These are phyloP conservation scores for Brienomyrus brachyistius DNA, from an alignment of 2,113 vertebrate genomes.

Conservation along the genomic window DNA sequence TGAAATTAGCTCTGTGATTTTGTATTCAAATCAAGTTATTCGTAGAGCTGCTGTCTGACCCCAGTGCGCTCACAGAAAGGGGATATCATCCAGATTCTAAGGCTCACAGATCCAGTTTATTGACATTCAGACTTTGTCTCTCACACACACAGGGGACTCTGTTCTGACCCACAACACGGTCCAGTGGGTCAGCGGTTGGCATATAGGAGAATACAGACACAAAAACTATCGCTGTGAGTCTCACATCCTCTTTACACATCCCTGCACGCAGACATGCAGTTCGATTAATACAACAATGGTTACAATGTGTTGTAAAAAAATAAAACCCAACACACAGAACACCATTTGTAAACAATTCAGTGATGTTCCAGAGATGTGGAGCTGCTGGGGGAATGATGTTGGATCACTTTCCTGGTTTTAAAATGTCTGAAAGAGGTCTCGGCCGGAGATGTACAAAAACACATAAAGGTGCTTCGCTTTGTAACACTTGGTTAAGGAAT, in stretches of 20 bases:
- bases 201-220: not conserved
- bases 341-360: not conserved
- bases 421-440: not conserved
- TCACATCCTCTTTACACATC: not conserved
- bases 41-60: not conserved
- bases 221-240: not conserved
- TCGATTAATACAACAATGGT: not conserved
- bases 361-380: not conserved
- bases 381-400: not conserved
- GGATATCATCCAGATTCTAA: not conserved
- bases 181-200: not conserved
- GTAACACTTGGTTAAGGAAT: constrained; percentile 11
- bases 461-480: not conserved
- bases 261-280: not conserved
- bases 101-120: constrained; percentile 57
- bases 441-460: not conserved
- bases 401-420: not conserved
- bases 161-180: not conserved
- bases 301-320: not conserved
- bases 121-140: constrained; percentile 35
- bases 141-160: constrained; percentile 8
- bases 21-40: not conserved
- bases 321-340: not conserved
- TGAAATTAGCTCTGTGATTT: not conserved
- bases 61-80: not conserved